Evolutionary conservation across 2,113 vertebrate genomes (phyloP).

Genomic region (Bubo bubo): DNA sequence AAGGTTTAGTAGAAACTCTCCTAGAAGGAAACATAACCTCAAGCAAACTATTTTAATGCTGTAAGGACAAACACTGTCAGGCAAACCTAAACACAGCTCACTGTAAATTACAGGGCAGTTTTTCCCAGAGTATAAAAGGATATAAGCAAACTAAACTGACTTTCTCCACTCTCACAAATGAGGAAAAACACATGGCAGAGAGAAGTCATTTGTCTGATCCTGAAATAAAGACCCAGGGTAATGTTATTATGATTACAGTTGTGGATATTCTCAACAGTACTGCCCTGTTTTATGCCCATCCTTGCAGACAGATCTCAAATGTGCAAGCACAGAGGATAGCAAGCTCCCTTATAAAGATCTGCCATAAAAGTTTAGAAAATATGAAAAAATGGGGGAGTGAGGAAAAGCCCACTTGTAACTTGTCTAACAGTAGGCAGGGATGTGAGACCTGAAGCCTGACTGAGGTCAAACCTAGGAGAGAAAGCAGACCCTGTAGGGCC

Average conservation of each 20-base stretch:
- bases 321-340: background rate
- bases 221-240: background rate
- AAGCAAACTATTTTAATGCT: slow-evolving; percentile 36
- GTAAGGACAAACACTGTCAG: background rate
- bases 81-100: slow-evolving; percentile 34
- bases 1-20: background rate
- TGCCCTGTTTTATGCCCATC: background rate
- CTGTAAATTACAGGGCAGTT: slow-evolving; percentile 27
- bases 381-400: background rate
- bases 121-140: background rate
- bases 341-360: background rate
- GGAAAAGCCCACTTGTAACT: background rate
- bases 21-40: background rate
- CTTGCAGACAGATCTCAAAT: background rate
- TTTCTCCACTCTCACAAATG: background rate
- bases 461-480: background rate
- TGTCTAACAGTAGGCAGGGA: background rate
- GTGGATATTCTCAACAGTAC: background rate
- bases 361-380: background rate
- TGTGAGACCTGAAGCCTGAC: background rate
- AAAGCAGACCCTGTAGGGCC: background rate
- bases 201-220: background rate
- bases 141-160: background rate
- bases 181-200: background rate
- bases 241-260: background rate